Percentiles rank a stretch among this genome's conserved stretches.
Evolutionary conservation across 2,113 vertebrate genomes (phyloP).

Genomic region (Hippocampus comes): DNA sequence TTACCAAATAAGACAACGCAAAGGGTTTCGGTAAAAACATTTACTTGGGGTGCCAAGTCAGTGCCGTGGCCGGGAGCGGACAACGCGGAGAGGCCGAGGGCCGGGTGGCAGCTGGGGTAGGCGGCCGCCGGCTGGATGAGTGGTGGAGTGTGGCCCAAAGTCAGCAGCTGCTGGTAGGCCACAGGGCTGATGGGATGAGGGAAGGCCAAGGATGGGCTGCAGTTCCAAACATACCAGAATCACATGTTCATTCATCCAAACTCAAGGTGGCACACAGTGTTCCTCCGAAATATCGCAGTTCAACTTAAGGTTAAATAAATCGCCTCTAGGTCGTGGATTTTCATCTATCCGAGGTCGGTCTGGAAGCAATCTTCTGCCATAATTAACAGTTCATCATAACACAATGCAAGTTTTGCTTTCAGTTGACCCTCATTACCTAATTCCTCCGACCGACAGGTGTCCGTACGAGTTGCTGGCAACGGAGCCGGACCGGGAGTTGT

Average conservation of each 20-base stretch:
- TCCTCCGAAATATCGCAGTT: too few relatives aligned
- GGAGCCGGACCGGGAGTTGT: constrained; percentile 89
- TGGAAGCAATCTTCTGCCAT: too few relatives aligned
- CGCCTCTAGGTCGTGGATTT: too few relatives aligned
- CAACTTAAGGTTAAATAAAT: too few relatives aligned
- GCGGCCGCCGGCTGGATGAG: constrained; percentile 86
- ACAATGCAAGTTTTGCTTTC: not conserved
- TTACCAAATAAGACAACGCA: not conserved
- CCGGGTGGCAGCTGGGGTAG: constrained; percentile 79
- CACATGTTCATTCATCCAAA: not conserved
- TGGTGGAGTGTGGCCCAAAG: constrained; percentile 88
- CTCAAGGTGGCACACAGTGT: too few relatives aligned
- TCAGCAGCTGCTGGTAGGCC: constrained; percentile 88
- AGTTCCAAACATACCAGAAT: not conserved
- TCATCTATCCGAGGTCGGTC: too few relatives aligned
- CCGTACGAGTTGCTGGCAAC: constrained; percentile 86
- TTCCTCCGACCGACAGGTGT: constrained; percentile 85
- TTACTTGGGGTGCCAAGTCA: constrained; percentile 62
- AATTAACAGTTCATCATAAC: not conserved
- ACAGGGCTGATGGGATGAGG: constrained; percentile 84
- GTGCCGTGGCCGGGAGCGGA: constrained; percentile 61
- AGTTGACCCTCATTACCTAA: constrained; percentile 68
- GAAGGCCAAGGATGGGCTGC: constrained; percentile 89
- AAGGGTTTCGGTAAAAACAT: not conserved
- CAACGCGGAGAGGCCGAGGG: constrained; percentile 73